These are phyloP conservation scores for Lepus americanus DNA, from an alignment of 2,113 vertebrate species.

Conservation along the genomic window DNA sequence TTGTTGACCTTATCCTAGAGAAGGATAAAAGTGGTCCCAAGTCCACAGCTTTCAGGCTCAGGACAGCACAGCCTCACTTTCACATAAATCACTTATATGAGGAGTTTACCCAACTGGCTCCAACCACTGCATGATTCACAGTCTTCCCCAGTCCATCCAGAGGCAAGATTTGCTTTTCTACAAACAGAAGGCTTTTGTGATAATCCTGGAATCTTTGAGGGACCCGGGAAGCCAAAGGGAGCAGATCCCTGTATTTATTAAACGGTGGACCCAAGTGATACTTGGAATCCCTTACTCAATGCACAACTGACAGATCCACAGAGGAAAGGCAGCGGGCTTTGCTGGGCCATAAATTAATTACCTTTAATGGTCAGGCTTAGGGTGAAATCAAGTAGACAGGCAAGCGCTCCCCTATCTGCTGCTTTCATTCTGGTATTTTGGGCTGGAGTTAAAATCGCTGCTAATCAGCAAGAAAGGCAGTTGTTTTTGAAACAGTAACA, in stretches of 20 bases:
- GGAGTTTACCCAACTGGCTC: neutral
- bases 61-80: neutral
- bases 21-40: neutral
- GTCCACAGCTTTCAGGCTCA: neutral
- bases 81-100: neutral
- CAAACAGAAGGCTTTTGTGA: slow-evolving; percentile 29
- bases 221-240: neutral
- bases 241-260: slow-evolving; percentile 14
- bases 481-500: slow-evolving; percentile 71
- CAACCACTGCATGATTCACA: neutral
- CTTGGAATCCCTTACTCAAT: neutral
- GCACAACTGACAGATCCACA: slow-evolving; percentile 42
- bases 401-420: slow-evolving; percentile 50
- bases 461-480: slow-evolving; percentile 67
- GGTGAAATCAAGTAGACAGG: slow-evolving; percentile 59
- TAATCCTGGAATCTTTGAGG: slow-evolving; percentile 4
- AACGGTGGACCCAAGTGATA: neutral
- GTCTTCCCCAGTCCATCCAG: neutral
- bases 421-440: slow-evolving; percentile 71
- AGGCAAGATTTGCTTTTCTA: neutral
- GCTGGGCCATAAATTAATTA: slow-evolving; percentile 72
- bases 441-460: slow-evolving; percentile 63
- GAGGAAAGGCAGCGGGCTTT: slow-evolving; percentile 47
- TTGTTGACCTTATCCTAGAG: neutral
- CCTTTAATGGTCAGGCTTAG: slow-evolving; percentile 59